Conservation (phyloP, 1,140 invertebrate genomes). For the Brachionus rubens region DNA sequence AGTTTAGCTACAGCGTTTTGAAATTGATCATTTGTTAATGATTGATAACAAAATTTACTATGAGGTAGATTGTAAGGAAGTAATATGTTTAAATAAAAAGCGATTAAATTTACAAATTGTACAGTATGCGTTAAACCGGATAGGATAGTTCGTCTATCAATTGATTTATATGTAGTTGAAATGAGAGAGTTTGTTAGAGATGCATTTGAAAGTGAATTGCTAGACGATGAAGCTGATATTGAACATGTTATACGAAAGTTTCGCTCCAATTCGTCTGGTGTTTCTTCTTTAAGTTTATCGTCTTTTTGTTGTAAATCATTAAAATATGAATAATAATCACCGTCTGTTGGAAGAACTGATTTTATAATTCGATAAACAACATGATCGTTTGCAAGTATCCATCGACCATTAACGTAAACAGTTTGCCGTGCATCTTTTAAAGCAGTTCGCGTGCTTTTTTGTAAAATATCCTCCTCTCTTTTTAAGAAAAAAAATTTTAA, state of each 20-base stretch:
- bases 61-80: constrained; percentile 41
- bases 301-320: constrained; percentile 16
- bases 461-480: constrained; percentile 42
- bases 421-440: constrained; percentile 43
- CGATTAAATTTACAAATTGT: constrained; percentile 43
- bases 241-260: background rate
- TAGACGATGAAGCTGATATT: background rate
- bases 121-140: constrained; percentile 36
- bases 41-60: constrained; percentile 29
- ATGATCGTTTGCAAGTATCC: constrained; percentile 40
- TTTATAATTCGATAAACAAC: constrained; percentile 33
- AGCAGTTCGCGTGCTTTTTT: constrained; percentile 44
- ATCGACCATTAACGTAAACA: constrained; percentile 38
- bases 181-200: background rate
- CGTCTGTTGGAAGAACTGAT: constrained; percentile 17
- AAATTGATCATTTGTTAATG: constrained; percentile 16
- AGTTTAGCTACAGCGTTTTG: constrained; percentile 43
- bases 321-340: background rate
- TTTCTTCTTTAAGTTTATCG: constrained; percentile 11
- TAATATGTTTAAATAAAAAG: constrained; percentile 41
- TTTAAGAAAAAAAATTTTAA: background rate
- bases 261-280: background rate
- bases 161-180: background rate
- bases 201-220: background rate
- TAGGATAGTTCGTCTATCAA: background rate